Conservation (phyloP, 2,113 vertebrate genomes). For the Stercorarius parasiticus region DNA sequence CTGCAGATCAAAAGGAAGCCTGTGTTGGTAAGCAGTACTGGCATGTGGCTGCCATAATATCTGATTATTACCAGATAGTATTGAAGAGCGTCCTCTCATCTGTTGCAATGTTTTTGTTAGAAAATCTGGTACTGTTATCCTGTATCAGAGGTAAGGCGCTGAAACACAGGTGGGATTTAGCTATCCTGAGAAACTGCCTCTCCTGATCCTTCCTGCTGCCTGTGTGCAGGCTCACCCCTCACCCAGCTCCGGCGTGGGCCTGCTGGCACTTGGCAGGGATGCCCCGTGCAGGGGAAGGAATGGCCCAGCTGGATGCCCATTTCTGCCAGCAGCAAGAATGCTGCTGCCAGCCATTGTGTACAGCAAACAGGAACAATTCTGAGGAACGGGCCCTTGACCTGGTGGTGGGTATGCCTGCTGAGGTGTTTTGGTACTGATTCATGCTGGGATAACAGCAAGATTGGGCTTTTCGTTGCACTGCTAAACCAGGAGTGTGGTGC, state of each 20-base stretch:
- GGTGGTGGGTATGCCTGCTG: neutral
- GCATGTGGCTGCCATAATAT: neutral
- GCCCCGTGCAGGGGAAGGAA: neutral
- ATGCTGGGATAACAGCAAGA: neutral
- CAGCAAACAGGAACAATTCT: neutral
- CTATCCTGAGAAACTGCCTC: neutral
- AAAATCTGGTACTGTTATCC: neutral
- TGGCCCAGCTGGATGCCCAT: neutral
- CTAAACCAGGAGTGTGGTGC: neutral
- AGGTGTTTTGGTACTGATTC: neutral
- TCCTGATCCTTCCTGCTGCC: neutral
- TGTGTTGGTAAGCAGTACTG: neutral
- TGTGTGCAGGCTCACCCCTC: neutral
- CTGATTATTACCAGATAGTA: neutral
- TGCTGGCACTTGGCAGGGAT: fast-evolving
- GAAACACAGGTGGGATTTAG: neutral
- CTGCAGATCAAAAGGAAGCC: slow-evolving; percentile 1
- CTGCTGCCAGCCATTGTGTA: neutral
- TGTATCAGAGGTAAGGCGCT: neutral
- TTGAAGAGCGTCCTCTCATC: neutral
- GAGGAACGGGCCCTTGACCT: neutral
- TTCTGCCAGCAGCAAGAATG: fast-evolving
- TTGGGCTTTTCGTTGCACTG: neutral
- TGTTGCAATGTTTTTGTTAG: neutral
- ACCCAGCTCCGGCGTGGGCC: fast-evolving